A percentile compares a stretch with the other conserved stretches of the same genome.
Evolutionary conservation across 35 echinoderm and acorn worm genomes (phyloP).

Genomic region (Apostichopus parvimensis): DNA sequence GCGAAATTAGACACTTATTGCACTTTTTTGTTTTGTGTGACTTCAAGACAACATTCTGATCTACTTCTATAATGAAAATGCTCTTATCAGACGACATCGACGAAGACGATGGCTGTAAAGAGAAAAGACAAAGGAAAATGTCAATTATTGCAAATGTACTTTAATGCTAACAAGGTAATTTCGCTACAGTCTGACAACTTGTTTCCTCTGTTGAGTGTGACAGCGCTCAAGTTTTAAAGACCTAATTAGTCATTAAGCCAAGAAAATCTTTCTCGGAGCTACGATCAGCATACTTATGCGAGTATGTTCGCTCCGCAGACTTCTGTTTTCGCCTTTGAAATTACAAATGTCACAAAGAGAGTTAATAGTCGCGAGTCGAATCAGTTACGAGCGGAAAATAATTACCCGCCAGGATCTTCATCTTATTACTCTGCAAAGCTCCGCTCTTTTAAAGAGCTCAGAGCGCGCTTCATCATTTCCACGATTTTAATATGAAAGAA

Average conservation of each 20-base stretch:
- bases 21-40: not conserved
- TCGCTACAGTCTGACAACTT: not conserved
- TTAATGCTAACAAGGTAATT: conserved; percentile 1
- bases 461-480: not conserved
- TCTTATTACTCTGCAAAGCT: conserved; percentile 6
- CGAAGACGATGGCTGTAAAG: not conserved
- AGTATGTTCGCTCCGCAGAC: not conserved
- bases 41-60: not conserved
- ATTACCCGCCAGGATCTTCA: conserved; percentile 3
- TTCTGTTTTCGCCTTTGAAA: not conserved
- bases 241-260: conserved; percentile 12
- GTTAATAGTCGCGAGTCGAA: conserved; percentile 2
- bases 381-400: conserved; percentile 6
- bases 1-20: too few relatives aligned
- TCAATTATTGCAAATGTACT: not conserved
- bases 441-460: conserved; percentile 7
- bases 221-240: not conserved
- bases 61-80: not conserved
- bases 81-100: not conserved
- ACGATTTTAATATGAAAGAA: conserved; percentile 9
- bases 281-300: conserved; percentile 2
- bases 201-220: not conserved
- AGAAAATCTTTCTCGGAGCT: not conserved
- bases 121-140: not conserved
- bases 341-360: conserved; percentile 18